These are phyloP conservation scores for Ferdinandea cuprea DNA, from an alignment of 2,888 invertebrate genomes.

Conservation along the genomic window DNA sequence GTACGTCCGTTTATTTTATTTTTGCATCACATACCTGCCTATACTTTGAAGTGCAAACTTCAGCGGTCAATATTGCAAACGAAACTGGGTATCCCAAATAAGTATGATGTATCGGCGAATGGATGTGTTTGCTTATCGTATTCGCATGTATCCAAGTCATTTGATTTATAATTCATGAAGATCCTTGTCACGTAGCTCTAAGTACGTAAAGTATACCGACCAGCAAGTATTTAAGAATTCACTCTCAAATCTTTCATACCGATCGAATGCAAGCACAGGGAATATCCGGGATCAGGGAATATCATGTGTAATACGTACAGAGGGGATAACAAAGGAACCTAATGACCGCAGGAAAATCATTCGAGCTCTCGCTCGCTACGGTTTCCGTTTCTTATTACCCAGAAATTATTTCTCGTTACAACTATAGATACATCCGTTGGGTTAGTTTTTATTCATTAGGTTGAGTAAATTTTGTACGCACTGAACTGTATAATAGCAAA, in stretches of 20 bases:
- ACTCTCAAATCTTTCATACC: not conserved
- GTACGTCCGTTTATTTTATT: not conserved
- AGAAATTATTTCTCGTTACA: too few relatives aligned
- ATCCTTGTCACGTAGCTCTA: slow-evolving; percentile 8
- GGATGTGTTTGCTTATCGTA: not conserved
- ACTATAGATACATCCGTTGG: not conserved
- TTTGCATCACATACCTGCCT: not conserved
- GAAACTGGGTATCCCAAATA: not conserved
- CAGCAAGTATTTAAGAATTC: slow-evolving; percentile 24
- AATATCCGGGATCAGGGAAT: too few relatives aligned
- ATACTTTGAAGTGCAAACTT: not conserved
- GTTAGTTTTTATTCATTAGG: slow-evolving; percentile 14
- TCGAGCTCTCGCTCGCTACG: too few relatives aligned
- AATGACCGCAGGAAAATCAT: too few relatives aligned
- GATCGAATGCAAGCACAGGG: too few relatives aligned
- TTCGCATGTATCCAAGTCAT: slow-evolving; percentile 20
- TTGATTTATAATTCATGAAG: slow-evolving; percentile 51
- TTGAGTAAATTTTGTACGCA: not conserved
- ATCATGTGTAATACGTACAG: too few relatives aligned
- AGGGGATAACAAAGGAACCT: too few relatives aligned
- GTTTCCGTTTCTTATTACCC: too few relatives aligned
- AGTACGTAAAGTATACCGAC: too few relatives aligned
- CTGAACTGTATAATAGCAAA: slow-evolving; percentile 19
- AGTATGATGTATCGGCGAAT: not conserved
- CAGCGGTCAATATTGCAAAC: slow-evolving; percentile 9